Conservation (phyloP, 2,797 vertebrate species). For the Enteromius treurensis region DNA sequence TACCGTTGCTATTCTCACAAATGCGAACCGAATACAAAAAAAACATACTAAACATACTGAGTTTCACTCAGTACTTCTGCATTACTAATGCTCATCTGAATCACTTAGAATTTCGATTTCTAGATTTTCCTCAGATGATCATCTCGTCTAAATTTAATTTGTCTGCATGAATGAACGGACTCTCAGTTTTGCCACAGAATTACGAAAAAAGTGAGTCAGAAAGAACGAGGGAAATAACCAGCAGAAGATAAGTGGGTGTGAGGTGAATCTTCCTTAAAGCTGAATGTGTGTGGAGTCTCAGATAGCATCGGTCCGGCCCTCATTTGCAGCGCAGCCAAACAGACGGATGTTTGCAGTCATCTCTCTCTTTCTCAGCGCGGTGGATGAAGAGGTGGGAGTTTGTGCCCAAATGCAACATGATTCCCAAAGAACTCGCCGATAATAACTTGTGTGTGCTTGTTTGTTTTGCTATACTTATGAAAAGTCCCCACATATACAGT, state of each 20-base stretch:
- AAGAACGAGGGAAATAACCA: background rate
- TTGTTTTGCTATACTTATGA: background rate
- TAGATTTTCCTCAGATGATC: background rate
- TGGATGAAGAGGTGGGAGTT: background rate
- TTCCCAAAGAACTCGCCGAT: background rate
- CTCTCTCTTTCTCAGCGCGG: background rate
- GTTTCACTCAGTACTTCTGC: background rate
- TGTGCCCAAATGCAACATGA: conserved; percentile 9
- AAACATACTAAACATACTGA: no score
- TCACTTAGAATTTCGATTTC: conserved; percentile 8
- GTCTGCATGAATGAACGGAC: background rate
- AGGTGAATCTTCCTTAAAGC: conserved; percentile 19
- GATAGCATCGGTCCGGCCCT: conserved; percentile 13
- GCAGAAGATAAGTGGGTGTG: background rate
- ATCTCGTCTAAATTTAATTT: conserved; percentile 1
- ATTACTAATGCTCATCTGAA: background rate
- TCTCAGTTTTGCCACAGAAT: conserved; percentile 1
- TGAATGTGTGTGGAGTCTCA: background rate
- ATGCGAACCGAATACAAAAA: background rate
- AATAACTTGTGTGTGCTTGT: background rate
- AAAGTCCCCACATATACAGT: background rate
- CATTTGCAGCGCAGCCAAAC: conserved; percentile 17
- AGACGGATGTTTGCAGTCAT: conserved; percentile 6
- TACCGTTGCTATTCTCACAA: background rate
- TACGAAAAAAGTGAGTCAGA: background rate